Evolutionary conservation across 2,113 vertebrate genomes (phyloP), one percentile per base, ranked within the genome.

Genomic region (Tautogolabrus adspersus): DNA sequence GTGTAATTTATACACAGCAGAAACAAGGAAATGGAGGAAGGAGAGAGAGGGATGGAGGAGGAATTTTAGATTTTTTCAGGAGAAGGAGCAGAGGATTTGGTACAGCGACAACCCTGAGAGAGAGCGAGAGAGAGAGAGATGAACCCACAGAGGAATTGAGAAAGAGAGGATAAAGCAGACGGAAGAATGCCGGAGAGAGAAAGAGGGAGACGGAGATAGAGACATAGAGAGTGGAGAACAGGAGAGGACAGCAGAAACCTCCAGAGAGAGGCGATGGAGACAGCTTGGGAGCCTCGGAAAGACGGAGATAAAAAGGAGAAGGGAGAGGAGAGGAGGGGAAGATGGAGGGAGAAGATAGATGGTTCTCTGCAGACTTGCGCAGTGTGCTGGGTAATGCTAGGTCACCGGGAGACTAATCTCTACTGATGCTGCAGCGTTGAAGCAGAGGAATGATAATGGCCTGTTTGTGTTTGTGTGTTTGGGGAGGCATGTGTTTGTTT

Each of bases 401-500:
- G 83, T 91, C 88, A 90, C 79, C 26, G 16, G 86, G 78, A 84
- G 75, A 81, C 85, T 88, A 81, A 88, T 89, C 82, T 87, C 74
- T 42, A 46, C 82, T 72, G 82, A 77, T 88, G 83, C 86, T 82
- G 86, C 78, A 85, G 84, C 60, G 4, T 60, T 52, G 70, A 78
- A 84, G 83, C 80, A 76, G 70, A 79, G 89, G 89, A 90, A 93
- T 93, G 86, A 82, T 90, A 90, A 89, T 91, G 82, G 75, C 72
- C 75, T 82, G 83, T 88, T 82, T 88, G 77, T 81, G 78, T 87
- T 42, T 74, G 22, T 70, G 59, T 70, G 26, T 77, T 60, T 69
- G 44, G 44, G 44, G 44, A 46, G 44, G 44, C 11, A 44, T 44
- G 42, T 12, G 10, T 88, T 86, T 88, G 84, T 84, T 87, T 89